These are phyloP conservation scores for Actinostola sp. DNA, from an alignment of 92 coral and sea anemone genomes.

Conservation along the genomic window DNA sequence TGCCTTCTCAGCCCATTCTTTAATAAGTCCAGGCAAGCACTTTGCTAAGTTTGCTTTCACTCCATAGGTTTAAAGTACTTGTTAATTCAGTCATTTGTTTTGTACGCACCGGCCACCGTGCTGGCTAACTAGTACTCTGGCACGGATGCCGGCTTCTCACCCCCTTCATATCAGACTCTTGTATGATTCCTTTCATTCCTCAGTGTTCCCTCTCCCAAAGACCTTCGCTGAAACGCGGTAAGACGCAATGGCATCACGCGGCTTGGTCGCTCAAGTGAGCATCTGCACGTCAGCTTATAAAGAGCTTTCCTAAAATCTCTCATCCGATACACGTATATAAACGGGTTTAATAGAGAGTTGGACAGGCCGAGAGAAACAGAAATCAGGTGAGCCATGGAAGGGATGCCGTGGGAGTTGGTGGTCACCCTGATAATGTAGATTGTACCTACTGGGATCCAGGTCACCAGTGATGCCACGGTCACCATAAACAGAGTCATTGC, in stretches of 20 bases:
- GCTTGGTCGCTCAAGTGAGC: background rate
- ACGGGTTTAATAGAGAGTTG: slow-evolving; percentile 21
- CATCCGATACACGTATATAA: slow-evolving; percentile 24
- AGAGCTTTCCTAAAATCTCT: slow-evolving; percentile 25
- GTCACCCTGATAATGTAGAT: background rate
- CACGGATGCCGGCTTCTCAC: no score
- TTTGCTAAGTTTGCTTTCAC: no score
- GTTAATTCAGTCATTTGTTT: no score
- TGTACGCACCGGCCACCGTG: no score
- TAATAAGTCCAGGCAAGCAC: no score
- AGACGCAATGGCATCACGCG: background rate
- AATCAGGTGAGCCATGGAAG: background rate
- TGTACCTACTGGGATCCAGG: slow-evolving; percentile 16
- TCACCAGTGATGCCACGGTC: slow-evolving; percentile 17
- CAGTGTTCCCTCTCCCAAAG: no score
- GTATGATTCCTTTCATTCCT: no score
- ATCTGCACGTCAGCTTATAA: background rate
- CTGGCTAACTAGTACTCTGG: no score
- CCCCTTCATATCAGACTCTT: no score
- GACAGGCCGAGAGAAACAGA: background rate
- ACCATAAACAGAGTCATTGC: slow-evolving; percentile 23
- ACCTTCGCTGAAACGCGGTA: no score
- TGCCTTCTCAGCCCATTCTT: no score
- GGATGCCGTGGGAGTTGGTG: background rate
- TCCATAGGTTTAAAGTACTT: no score